Percentiles rank a stretch among this genome's conserved stretches.
phyloP scores from a whole-genome alignment of 2,113 vertebrate species.

The Vireo altiloquus region DNA sequence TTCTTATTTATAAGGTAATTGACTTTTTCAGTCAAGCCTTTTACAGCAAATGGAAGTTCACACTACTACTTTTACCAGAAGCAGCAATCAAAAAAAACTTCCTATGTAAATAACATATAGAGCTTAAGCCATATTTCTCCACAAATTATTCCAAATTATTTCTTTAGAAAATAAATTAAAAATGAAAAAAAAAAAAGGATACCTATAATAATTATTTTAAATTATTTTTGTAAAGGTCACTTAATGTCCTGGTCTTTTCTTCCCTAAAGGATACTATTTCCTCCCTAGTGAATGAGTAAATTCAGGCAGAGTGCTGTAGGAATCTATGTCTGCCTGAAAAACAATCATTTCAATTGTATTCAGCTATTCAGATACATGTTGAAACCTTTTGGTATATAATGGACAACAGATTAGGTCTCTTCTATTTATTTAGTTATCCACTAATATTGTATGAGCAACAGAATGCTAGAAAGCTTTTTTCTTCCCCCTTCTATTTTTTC shows the following conservation, averaged over 20 bases:
- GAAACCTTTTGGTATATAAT: background rate
- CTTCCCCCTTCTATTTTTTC: background rate
- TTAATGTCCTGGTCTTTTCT: background rate
- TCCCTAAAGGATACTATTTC: background rate
- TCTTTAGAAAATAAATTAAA: background rate
- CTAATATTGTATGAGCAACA: background rate
- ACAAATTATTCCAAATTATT: background rate
- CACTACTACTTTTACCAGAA: background rate
- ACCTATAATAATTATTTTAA: background rate
- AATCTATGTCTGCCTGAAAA: background rate
- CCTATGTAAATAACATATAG: background rate
- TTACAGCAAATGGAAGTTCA: background rate
- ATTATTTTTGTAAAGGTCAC: background rate
- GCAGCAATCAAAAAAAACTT: background rate
- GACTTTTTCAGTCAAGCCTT: background rate
- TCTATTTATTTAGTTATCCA: background rate
- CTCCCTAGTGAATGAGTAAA: background rate
- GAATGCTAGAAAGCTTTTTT: background rate
- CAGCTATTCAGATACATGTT: background rate
- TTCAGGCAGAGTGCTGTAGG: background rate
- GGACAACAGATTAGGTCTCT: background rate
- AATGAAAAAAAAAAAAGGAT: background rate
- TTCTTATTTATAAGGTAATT: background rate
- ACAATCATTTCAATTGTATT: background rate
- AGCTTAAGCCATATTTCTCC: background rate